Base-by-base conservation (phyloP, 1,140 invertebrate species). In the Procambarus virginalis region DNA sequence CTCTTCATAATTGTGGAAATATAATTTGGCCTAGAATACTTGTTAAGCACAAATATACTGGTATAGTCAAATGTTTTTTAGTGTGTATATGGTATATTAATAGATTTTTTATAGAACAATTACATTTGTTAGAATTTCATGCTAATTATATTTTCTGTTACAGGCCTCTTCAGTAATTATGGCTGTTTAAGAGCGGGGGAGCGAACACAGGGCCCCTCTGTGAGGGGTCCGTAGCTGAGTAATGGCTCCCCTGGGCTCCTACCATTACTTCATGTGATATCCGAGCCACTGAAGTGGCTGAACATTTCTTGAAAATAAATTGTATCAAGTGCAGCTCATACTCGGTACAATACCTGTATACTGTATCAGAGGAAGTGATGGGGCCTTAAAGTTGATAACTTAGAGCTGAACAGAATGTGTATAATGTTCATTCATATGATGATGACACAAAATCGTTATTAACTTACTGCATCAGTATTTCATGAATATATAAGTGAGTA, bases 131-230 rank as follows among this genome's bases (percentile, higher is more conserved):
- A 34, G 34, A 34, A 34, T 34, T 34, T 1, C 34, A 34, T 34
- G 34, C 34, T 34, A 34, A 34, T 34, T 34, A 34, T 34, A 34
- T 83, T 83, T 49, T 22, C n/a, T 49, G 76, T 84, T 78, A 9
- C 81, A 89, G 87, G 70, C 80, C 22, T n/a, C 9, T 20, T 64
- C 75, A 34, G 22, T 46, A 84, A 89, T 78, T 49, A 89, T 89
- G 80, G 87, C 87, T 89, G 82, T 45, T 75, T 89, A 64, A 84
- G 87, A 84, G 87, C 87, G 60, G 87, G 80, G 80, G 87, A 89
- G 87, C 82, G 78, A 12, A 76, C n/a, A 84, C 49, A 14, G 81
- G 46, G 68, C 81, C 75, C 73, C 48, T 76, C 14, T 60, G 46
- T 55, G 51, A 9, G 80, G 87, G 87, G 87, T 76, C 60, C 80